Evolutionary conservation across 1,140 invertebrate genomes (phyloP), one percentile per base, ranked within the genome.

Genomic region (Brachionus sp.): DNA sequence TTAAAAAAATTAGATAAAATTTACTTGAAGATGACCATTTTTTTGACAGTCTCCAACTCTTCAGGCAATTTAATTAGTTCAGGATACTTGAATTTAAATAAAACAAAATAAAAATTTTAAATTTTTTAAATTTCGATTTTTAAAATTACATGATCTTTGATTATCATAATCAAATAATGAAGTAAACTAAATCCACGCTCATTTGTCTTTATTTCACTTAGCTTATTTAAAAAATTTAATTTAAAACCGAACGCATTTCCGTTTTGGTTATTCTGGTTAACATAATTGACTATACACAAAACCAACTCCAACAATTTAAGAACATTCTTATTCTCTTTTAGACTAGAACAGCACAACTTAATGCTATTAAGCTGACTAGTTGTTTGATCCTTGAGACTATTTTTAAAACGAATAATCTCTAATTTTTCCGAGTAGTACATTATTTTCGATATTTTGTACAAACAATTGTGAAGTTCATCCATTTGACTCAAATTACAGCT

Each of bases 211-310:
- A 80, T 66, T 50, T 80, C 77, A 66, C 29, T 5, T 4, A 80
- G 23, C 25, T 80, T 80, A 44, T 66, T 62, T 29, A 80, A 80
- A 66, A 57, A 62, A 39, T 29, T 66, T n/a, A 66, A 62, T 44
- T 57, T 62, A 37, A 80, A 80, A 42, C 77, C 77, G 42, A 80
- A 66, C 50, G 77, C 77, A 39, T 57, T 62, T 57, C 77, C 77
- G 50, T 80, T 80, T 66, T 80, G 50, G 50, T 80, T 80, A 66
- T 62, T 80, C 25, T 80, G 77, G 25, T 80, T 80, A 3, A 80
- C 62, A 66, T 80, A 80, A 44, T 80, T 80, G 12, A 57, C 77
- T 19, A 80, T 37, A 16, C 77, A 80, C 35, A 80, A 29, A 16
- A 66, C n/a, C 19, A 80, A 44, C 37, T 80, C 62, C 10, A 80